phyloP scores from a whole-genome alignment of 2,797 vertebrate genomes.

The Squalus acanthias region DNA sequence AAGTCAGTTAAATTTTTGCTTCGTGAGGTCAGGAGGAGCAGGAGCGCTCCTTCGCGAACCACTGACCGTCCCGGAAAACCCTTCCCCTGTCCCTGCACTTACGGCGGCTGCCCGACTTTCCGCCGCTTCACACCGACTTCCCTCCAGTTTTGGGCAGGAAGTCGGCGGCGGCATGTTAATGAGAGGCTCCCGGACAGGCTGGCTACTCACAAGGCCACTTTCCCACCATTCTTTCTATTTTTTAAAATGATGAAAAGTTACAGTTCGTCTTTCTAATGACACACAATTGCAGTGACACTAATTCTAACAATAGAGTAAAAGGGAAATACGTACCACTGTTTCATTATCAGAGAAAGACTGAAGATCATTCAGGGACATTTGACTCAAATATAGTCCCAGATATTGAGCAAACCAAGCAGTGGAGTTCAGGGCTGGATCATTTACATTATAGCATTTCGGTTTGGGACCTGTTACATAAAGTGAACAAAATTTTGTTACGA shows the following conservation, averaged over 20 bases:
- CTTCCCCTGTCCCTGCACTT: background rate
- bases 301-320: background rate
- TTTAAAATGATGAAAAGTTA: background rate
- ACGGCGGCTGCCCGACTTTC: background rate
- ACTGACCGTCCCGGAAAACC: background rate
- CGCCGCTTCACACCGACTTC: background rate
- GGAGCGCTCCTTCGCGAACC: background rate
- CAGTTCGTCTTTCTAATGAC: background rate
- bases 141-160: background rate
- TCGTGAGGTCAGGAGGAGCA: background rate
- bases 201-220: background rate
- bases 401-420: constrained; percentile 40
- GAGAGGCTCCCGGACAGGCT: background rate
- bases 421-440: constrained; percentile 25
- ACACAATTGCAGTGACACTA: background rate
- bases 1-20: background rate
- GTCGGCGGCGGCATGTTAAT: background rate
- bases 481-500: constrained; percentile 28
- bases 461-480: constrained; percentile 28
- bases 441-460: constrained; percentile 41
- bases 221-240: background rate
- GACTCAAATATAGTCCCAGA: constrained; percentile 38
- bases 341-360: constrained; percentile 37
- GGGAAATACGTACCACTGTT: constrained; percentile 36
- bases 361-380: constrained; percentile 35